A percentile compares a stretch with the other conserved stretches of the same genome.
Evolutionary conservation across 2,113 vertebrate genomes (phyloP).

Genomic region (Rhynchopsitta pachyrhyncha): DNA sequence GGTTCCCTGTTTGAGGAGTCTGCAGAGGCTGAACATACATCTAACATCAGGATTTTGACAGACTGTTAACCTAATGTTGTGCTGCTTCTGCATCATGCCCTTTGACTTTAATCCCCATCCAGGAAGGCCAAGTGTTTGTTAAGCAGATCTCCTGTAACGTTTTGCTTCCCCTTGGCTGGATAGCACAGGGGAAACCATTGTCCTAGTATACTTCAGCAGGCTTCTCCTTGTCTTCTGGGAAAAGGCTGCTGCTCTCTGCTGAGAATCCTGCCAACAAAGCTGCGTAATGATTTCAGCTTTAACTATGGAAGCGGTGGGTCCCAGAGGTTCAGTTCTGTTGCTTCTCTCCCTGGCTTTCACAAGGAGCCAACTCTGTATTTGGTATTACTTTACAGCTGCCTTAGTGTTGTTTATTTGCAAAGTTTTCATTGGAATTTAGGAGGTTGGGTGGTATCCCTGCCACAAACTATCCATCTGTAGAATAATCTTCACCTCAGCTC

Average conservation of each 20-base stretch:
- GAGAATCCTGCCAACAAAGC: background rate
- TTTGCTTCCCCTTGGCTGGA: background rate
- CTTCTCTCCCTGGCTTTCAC: background rate
- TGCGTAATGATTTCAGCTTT: background rate
- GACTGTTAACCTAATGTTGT: background rate
- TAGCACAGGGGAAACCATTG: background rate
- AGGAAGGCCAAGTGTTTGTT: background rate
- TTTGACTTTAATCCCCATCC: background rate
- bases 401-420: background rate
- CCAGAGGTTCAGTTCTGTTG: background rate
- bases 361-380: background rate
- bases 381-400: background rate
- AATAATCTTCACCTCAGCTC: background rate
- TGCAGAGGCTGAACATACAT: background rate
- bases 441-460: background rate
- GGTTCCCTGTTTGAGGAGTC: background rate
- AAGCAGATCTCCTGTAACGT: background rate
- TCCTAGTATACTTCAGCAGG: background rate
- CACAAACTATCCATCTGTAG: background rate
- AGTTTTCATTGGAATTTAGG: background rate
- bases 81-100: accelerated
- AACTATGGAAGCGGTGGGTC: background rate
- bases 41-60: background rate
- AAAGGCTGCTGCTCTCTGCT: background rate
- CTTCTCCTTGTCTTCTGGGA: background rate